Percentiles rank a stretch among this genome's conserved stretches.
Conservation (phyloP, 1,140 invertebrate species). For the Procambarus clarkii region DNA sequence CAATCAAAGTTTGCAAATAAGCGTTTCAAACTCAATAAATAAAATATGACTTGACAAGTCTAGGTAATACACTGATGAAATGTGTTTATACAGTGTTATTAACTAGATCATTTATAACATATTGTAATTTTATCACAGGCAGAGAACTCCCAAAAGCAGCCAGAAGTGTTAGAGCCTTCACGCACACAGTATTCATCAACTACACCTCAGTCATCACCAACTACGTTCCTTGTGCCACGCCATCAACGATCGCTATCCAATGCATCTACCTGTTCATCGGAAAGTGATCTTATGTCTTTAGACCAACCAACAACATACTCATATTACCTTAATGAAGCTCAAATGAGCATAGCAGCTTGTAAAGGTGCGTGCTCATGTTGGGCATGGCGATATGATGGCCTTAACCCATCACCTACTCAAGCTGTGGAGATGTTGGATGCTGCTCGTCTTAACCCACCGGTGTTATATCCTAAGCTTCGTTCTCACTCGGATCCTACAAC, state of each 20-base stretch:
- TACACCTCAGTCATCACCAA: neutral
- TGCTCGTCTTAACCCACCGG: slow-evolving; percentile 39
- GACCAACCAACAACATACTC: slow-evolving; percentile 73
- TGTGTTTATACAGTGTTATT: too few relatives aligned
- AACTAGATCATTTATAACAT: too few relatives aligned
- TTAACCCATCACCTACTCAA: slow-evolving; percentile 76
- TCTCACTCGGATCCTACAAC: slow-evolving; percentile 61
- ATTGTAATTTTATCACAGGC: neutral
- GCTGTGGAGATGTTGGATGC: slow-evolving; percentile 71
- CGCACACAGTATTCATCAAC: neutral
- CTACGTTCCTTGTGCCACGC: slow-evolving; percentile 1
- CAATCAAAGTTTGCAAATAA: too few relatives aligned
- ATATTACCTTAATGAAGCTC: slow-evolving; percentile 85
- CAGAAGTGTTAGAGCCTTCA: neutral
- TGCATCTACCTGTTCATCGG: slow-evolving; percentile 37
- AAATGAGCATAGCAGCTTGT: slow-evolving; percentile 84
- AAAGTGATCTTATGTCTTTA: slow-evolving; percentile 29
- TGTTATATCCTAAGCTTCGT: slow-evolving; percentile 63
- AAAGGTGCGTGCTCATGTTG: slow-evolving; percentile 85
- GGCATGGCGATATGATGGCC: slow-evolving; percentile 86
- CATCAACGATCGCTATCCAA: slow-evolving; percentile 36
- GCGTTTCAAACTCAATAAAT: too few relatives aligned
- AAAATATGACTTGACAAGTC: too few relatives aligned
- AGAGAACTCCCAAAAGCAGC: neutral
- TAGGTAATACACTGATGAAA: too few relatives aligned